These are phyloP conservation scores for Acanthurus lineatus DNA, from an alignment of 2,797 vertebrate genomes.

Conservation along the genomic window DNA sequence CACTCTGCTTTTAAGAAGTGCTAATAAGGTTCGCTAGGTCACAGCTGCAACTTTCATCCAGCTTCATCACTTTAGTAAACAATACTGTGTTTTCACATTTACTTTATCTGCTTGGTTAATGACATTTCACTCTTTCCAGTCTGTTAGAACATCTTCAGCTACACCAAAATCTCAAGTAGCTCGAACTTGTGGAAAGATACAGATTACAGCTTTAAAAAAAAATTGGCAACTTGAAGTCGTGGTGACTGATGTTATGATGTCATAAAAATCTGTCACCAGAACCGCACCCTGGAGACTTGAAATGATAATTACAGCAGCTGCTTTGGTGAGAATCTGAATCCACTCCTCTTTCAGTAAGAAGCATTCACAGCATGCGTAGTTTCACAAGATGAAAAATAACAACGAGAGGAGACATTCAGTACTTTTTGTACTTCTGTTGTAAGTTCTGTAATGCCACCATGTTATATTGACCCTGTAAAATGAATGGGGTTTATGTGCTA, in stretches of 20 bases:
- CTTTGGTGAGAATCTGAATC: constrained; percentile 32
- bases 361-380: background rate
- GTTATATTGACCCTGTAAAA: background rate
- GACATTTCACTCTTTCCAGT: background rate
- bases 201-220: constrained; percentile 30
- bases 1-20: constrained; percentile 3
- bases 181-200: background rate
- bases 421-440: constrained; percentile 16
- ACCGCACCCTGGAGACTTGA: constrained; percentile 54
- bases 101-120: background rate
- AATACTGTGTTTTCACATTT: constrained; percentile 16
- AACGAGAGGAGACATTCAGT: background rate
- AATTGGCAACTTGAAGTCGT: constrained; percentile 18
- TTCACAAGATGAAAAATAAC: constrained; percentile 17
- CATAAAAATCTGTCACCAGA: constrained; percentile 55
- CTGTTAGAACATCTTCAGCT: background rate
- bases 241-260: constrained; percentile 45
- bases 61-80: constrained; percentile 14
- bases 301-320: constrained; percentile 63
- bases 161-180: background rate
- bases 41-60: background rate
- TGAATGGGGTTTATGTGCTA: background rate
- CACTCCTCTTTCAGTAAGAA: constrained; percentile 29
- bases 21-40: background rate
- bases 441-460: constrained; percentile 23